These are phyloP conservation scores for Calcarius lapponicus DNA, from an alignment of 2,797 vertebrate species.

Conservation along the genomic window DNA sequence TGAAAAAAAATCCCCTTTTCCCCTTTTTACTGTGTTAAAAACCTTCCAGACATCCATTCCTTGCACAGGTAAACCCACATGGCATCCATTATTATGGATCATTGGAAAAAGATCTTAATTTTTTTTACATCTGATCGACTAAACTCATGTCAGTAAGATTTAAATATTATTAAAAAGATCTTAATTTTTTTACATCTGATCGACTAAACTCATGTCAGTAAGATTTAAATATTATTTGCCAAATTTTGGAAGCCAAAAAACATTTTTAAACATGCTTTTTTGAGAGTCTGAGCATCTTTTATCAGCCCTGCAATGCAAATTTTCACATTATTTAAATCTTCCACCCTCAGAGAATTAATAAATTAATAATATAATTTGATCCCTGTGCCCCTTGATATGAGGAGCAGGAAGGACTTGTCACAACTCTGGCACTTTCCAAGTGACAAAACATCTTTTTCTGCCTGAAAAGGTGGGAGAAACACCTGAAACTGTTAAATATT, in stretches of 20 bases:
- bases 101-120: background rate
- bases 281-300: background rate
- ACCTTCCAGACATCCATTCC: background rate
- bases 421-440: background rate
- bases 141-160: background rate
- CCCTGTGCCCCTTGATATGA: background rate
- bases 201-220: background rate
- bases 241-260: background rate
- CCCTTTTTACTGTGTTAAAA: background rate
- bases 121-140: background rate
- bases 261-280: background rate
- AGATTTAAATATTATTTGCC: background rate
- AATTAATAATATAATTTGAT: background rate
- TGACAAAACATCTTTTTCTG: background rate
- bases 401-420: background rate
- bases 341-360: background rate
- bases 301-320: background rate
- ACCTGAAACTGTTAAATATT: slow-evolving; percentile 14
- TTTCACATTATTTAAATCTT: background rate
- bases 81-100: background rate
- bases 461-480: background rate
- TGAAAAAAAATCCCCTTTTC: background rate
- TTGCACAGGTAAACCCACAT: background rate
- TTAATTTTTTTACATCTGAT: background rate
- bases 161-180: background rate